A percentile compares a stretch with the other conserved stretches of the same genome.
These are phyloP conservation scores for Drosophila repleta DNA, from an alignment of 1,140 invertebrate genomes.

Conservation along the genomic window DNA sequence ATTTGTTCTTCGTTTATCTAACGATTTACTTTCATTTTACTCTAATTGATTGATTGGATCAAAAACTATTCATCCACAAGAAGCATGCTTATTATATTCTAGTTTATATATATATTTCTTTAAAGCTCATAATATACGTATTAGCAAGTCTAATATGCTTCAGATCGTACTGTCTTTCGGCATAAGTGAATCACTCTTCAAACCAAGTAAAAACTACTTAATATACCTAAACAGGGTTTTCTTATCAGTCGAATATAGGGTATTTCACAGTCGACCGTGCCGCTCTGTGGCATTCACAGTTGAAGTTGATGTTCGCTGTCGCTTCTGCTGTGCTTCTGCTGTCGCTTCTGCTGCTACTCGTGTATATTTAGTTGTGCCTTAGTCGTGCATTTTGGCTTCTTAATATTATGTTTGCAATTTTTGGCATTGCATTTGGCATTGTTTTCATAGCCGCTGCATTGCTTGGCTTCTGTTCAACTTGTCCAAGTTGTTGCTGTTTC, in stretches of 20 bases:
- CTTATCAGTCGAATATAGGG: too few relatives aligned
- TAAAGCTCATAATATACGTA: too few relatives aligned
- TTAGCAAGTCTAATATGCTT: too few relatives aligned
- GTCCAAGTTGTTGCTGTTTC: background rate
- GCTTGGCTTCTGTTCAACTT: slow-evolving; percentile 30
- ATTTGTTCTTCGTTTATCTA: background rate
- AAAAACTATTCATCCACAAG: too few relatives aligned
- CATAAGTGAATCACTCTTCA: too few relatives aligned
- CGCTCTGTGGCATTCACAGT: background rate
- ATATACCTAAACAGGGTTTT: too few relatives aligned
- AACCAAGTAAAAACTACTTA: too few relatives aligned
- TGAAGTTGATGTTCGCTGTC: slow-evolving; percentile 17
- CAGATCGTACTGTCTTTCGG: too few relatives aligned
- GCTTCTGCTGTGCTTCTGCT: slow-evolving; percentile 11
- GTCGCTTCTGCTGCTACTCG: slow-evolving; percentile 22
- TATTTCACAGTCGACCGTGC: too few relatives aligned
- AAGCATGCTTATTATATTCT: too few relatives aligned
- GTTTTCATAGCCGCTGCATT: slow-evolving; percentile 47
- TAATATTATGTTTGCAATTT: slow-evolving; percentile 58
- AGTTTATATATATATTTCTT: too few relatives aligned
- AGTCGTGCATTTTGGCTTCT: slow-evolving; percentile 42
- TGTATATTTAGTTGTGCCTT: slow-evolving; percentile 35
- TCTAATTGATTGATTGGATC: background rate
- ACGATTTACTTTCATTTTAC: too few relatives aligned
- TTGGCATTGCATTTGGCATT: slow-evolving; percentile 47